Conservation (phyloP, 2,888 invertebrate species). For the Polyommatus icarus region DNA sequence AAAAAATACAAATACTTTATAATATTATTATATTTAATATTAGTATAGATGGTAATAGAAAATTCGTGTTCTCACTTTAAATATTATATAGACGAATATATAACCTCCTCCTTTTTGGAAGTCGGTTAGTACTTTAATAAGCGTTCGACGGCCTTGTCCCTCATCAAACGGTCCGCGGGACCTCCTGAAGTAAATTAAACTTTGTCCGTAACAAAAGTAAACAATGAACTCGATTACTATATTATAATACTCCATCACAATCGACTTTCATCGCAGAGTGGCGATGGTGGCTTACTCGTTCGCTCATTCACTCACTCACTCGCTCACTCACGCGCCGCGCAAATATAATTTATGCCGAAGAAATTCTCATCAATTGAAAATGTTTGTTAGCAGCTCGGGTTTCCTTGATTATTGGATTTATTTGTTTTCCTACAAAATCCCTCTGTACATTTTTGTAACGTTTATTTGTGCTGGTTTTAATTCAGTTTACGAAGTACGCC, state of each 20-base stretch:
- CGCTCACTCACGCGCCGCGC: neutral
- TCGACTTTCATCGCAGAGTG: neutral
- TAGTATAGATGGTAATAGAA: too few relatives aligned
- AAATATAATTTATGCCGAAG: conserved; percentile 20
- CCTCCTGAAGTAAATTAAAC: neutral
- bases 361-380: conserved; percentile 24
- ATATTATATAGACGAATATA: too few relatives aligned
- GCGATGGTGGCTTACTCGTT: neutral
- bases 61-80: too few relatives aligned
- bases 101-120: too few relatives aligned
- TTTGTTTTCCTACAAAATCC: conserved; percentile 11
- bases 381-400: neutral
- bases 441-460: neutral
- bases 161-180: neutral
- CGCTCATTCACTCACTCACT: neutral
- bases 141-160: too few relatives aligned
- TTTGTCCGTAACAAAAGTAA: neutral
- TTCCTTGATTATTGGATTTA: conserved; percentile 26
- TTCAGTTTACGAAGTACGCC: conserved; percentile 4
- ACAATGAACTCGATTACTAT: neutral
- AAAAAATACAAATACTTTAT: too few relatives aligned
- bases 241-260: neutral
- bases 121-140: too few relatives aligned
- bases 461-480: neutral
- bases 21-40: too few relatives aligned